Percentiles rank a stretch among this genome's conserved stretches.
These are phyloP conservation scores for Plestiodon gilberti DNA, from an alignment of 2,113 vertebrate species.

Conservation along the genomic window DNA sequence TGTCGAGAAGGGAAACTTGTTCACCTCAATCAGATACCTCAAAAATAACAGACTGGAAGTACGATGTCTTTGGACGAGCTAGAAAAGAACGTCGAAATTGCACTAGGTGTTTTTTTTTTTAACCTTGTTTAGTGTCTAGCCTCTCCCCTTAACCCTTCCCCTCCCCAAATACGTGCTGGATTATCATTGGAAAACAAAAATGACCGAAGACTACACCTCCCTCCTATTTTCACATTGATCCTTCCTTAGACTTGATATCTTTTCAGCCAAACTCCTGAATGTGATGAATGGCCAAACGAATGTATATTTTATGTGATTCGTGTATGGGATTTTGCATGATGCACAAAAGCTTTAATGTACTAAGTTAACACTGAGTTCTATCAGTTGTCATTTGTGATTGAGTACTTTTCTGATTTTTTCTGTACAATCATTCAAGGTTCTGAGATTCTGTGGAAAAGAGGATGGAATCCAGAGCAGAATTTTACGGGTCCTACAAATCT, in stretches of 20 bases:
- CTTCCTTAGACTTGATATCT: slow-evolving; percentile 72
- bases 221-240: slow-evolving; percentile 58
- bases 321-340: slow-evolving; percentile 85
- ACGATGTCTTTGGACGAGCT: slow-evolving; percentile 62
- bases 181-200: slow-evolving; percentile 38
- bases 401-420: slow-evolving; percentile 73
- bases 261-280: slow-evolving; percentile 74
- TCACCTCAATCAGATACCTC: slow-evolving; percentile 72
- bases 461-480: slow-evolving; percentile 79
- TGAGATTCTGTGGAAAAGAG: slow-evolving; percentile 70
- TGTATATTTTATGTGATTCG: slow-evolving; percentile 84
- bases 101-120: slow-evolving; percentile 74
- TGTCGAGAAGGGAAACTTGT: slow-evolving; percentile 33
- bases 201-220: neutral
- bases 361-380: slow-evolving; percentile 91
- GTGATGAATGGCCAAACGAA: slow-evolving; percentile 82
- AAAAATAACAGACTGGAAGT: slow-evolving; percentile 39
- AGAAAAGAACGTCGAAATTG: slow-evolving; percentile 66
- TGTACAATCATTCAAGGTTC: slow-evolving; percentile 81
- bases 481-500: slow-evolving; percentile 90
- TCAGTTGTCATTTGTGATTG: slow-evolving; percentile 85
- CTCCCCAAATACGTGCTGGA: slow-evolving; percentile 39
- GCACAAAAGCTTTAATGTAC: slow-evolving; percentile 82
- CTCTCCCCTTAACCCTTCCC: neutral
- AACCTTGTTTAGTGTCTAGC: slow-evolving; percentile 61